A percentile compares a stretch with the other conserved stretches of the same genome.
Evolutionary conservation across 1,140 invertebrate species (phyloP).

Genomic region (Brachionus rubens): DNA sequence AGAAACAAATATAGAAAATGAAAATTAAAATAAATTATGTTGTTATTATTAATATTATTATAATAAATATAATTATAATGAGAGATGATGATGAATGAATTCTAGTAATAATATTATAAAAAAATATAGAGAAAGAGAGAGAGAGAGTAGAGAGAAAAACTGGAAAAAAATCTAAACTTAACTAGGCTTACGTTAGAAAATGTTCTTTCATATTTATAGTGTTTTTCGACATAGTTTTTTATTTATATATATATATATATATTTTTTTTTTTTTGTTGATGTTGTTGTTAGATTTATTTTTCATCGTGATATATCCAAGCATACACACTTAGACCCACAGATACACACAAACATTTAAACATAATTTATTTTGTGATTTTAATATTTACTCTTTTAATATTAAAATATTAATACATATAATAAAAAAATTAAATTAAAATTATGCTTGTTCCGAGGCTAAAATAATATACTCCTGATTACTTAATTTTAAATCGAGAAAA

Average conservation of each 20-base stretch:
- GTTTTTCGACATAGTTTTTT: constrained; percentile 46
- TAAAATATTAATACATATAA: too few relatives aligned
- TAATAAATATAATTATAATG: too few relatives aligned
- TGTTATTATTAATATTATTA: too few relatives aligned
- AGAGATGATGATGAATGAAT: neutral
- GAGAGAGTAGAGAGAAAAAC: constrained; percentile 28
- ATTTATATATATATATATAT: neutral
- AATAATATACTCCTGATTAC: too few relatives aligned
- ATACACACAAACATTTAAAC: neutral
- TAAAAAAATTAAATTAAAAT: too few relatives aligned
- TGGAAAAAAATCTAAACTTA: constrained; percentile 45
- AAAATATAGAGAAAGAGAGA: neutral
- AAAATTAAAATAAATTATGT: too few relatives aligned
- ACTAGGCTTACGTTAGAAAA: constrained; percentile 47
- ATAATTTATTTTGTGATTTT: too few relatives aligned
- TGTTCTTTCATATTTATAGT: constrained; percentile 47
- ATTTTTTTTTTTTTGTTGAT: constrained; percentile 20
- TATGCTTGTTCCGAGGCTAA: too few relatives aligned
- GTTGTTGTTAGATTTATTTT: constrained; percentile 35
- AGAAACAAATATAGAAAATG: too few relatives aligned
- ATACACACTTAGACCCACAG: constrained; percentile 8
- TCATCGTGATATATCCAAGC: neutral
- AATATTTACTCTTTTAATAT: too few relatives aligned
- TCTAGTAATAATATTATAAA: neutral
- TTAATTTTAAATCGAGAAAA: too few relatives aligned